phyloP scores from a whole-genome alignment of 2,113 vertebrate genomes.

The Chinchilla lanigera region DNA sequence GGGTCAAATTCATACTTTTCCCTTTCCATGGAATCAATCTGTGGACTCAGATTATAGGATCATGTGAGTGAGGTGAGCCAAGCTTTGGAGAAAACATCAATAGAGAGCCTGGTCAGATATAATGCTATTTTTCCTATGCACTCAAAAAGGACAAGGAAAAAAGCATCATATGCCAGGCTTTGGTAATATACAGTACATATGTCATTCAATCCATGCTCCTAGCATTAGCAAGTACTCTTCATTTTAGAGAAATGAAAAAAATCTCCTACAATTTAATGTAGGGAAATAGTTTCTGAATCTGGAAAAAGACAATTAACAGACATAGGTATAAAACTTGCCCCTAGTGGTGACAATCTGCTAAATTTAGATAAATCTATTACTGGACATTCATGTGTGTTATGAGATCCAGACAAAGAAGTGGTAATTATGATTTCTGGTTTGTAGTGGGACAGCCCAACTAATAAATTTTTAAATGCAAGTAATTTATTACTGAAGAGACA shows the following conservation, averaged over 20 bases:
- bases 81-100: not conserved
- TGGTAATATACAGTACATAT: not conserved
- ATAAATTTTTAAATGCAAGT: conserved; percentile 74
- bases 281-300: not conserved
- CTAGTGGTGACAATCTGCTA: conserved; percentile 36
- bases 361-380: conserved; percentile 65
- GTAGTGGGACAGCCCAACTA: conserved; percentile 37
- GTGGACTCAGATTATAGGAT: not conserved
- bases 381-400: conserved; percentile 60
- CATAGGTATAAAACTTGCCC: not conserved
- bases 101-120: not conserved
- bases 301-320: not conserved
- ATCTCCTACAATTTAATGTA: not conserved
- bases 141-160: not conserved
- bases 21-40: not conserved
- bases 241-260: conserved; percentile 49
- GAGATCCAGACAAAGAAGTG: conserved; percentile 72
- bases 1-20: not conserved
- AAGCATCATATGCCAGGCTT: not conserved
- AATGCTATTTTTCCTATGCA: not conserved
- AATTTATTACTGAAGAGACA: conserved; percentile 72
- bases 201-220: not conserved
- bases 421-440: conserved; percentile 60
- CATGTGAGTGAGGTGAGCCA: not conserved
- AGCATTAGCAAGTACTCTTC: conserved; percentile 5